phyloP scores from a whole-genome alignment of 2,113 vertebrate genomes.

The Poicephalus gulielmi region DNA sequence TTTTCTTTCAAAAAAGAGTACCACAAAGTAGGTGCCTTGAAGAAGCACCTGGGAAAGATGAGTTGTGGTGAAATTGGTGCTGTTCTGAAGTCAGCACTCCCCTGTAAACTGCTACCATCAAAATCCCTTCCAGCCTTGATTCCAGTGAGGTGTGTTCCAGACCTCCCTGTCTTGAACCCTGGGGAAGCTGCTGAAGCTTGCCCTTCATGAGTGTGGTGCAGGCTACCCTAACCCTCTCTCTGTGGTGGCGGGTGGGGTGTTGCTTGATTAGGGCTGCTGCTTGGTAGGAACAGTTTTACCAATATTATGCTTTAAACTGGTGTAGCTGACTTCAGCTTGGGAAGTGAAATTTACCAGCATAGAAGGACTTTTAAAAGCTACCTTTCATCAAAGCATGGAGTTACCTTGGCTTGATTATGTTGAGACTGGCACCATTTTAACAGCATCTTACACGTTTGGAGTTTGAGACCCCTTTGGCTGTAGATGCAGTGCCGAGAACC shows the following conservation, averaged over 20 bases:
- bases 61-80: accelerated
- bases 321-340: neutral
- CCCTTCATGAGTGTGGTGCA: neutral
- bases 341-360: neutral
- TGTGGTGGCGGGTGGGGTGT: neutral
- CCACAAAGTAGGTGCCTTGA: neutral
- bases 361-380: neutral
- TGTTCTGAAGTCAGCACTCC: neutral
- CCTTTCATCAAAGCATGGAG: neutral
- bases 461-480: neutral
- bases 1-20: neutral
- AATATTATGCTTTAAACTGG: accelerated
- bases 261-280: neutral
- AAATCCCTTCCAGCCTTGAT: neutral
- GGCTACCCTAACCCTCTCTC: too few relatives aligned
- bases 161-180: neutral
- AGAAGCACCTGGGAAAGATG: neutral
- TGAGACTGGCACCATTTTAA: neutral
- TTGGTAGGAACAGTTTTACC: neutral
- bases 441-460: neutral
- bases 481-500: neutral
- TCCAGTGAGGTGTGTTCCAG: neutral
- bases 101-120: neutral
- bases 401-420: neutral
- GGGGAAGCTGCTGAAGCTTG: neutral